These are phyloP conservation scores for Drosophila subquinaria DNA, from an alignment of 2,888 invertebrate genomes.

Conservation along the genomic window DNA sequence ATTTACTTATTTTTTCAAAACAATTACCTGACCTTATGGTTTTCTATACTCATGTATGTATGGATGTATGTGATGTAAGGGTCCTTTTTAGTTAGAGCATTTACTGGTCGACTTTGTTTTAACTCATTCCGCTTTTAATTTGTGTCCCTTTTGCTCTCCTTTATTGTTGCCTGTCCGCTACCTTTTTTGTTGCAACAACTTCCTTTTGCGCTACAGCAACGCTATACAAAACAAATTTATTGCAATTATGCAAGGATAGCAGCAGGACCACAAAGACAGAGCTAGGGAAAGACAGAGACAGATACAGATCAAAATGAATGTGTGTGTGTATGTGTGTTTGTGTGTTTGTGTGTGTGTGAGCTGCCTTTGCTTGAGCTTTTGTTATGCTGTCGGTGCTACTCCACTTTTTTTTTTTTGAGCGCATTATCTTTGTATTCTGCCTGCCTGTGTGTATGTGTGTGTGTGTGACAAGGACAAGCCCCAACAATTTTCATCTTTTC, in stretches of 20 bases:
- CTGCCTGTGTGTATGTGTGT: conserved; percentile 1
- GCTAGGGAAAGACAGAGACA: conserved; percentile 18
- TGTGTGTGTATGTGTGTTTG: conserved; percentile 16
- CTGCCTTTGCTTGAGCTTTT: conserved; percentile 35
- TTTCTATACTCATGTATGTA: too few species aligned
- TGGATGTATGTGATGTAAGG: too few species aligned
- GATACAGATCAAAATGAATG: conserved; percentile 24
- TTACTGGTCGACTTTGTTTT: background rate
- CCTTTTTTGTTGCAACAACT: conserved; percentile 44
- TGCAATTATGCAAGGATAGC: conserved; percentile 63
- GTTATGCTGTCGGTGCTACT: conserved; percentile 59
- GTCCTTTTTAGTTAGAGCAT: conserved; percentile 5
- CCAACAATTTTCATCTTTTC: conserved; percentile 54
- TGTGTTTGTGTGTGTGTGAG: conserved; percentile 21
- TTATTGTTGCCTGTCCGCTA: conserved; percentile 20
- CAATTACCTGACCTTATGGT: too few species aligned
- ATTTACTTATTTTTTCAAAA: too few species aligned
- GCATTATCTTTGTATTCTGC: conserved; percentile 19
- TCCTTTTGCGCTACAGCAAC: conserved; percentile 52
- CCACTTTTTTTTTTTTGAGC: conserved; percentile 53
- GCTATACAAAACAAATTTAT: conserved; percentile 63
- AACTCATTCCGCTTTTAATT: conserved; percentile 1
- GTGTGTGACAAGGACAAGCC: conserved; percentile 19
- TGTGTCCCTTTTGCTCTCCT: conserved; percentile 26
- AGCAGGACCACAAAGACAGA: conserved; percentile 36